Evolutionary conservation across 2,113 vertebrate genomes (phyloP).

Genomic region (Egretta garzetta): DNA sequence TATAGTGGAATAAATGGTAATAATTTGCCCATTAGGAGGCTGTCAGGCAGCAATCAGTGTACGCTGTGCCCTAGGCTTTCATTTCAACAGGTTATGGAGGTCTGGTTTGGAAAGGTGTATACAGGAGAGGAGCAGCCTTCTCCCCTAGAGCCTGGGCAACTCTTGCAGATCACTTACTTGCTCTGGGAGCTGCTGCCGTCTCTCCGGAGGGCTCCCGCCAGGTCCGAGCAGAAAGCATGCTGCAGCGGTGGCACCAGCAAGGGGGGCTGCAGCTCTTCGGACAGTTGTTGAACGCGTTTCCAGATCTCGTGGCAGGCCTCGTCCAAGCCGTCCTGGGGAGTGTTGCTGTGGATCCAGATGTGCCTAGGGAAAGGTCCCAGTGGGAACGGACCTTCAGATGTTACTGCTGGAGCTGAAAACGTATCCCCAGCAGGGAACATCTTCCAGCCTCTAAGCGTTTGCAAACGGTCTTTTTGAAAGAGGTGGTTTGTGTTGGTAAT

Average conservation of each 20-base stretch:
- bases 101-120: neutral
- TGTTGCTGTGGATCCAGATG: conserved; percentile 80
- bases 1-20: neutral
- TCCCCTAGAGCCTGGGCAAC: neutral
- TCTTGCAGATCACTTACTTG: conserved; percentile 35
- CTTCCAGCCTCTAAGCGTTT: neutral
- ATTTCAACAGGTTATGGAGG: neutral
- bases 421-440: conserved; percentile 29
- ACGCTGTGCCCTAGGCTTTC: accelerated
- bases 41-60: accelerated
- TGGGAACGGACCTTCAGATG: conserved; percentile 42
- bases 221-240: neutral
- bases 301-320: conserved; percentile 80
- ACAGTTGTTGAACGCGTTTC: conserved; percentile 66
- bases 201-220: neutral
- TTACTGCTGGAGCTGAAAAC: neutral
- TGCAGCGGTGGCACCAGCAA: neutral
- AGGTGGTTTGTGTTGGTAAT: neutral
- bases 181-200: neutral
- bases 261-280: conserved; percentile 25
- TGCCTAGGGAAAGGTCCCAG: conserved; percentile 80
- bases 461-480: neutral
- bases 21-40: neutral
- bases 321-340: conserved; percentile 78
- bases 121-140: neutral